These are phyloP conservation scores for Actinia equina DNA, from an alignment of 64 coral and sea anemone species.

Conservation along the genomic window DNA sequence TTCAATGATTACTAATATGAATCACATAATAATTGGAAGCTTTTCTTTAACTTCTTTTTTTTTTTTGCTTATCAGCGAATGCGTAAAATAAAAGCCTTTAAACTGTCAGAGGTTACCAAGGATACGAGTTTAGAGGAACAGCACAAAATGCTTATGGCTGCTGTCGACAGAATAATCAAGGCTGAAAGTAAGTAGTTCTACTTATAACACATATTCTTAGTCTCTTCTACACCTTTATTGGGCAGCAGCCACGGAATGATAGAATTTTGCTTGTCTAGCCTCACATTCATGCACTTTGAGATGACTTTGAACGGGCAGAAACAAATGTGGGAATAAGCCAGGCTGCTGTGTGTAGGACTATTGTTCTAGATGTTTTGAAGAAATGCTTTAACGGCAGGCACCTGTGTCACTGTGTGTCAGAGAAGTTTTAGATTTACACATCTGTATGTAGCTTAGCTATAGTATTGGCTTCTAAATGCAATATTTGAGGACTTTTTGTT, in stretches of 20 bases:
- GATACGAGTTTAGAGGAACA: constrained; percentile 51
- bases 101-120: constrained; percentile 85
- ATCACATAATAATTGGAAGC: too few species aligned
- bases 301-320: too few species aligned
- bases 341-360: too few species aligned
- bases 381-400: too few species aligned
- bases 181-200: neutral
- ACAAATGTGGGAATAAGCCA: too few species aligned
- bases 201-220: neutral
- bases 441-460: neutral
- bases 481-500: neutral
- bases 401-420: too few species aligned
- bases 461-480: neutral
- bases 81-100: constrained; percentile 95
- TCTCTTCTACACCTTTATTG: neutral
- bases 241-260: too few species aligned
- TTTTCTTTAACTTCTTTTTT: neutral
- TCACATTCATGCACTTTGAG: too few species aligned
- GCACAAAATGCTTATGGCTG: constrained; percentile 53
- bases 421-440: neutral
- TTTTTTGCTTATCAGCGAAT: constrained; percentile 72
- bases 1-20: too few species aligned
- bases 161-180: constrained; percentile 53
- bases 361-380: too few species aligned
- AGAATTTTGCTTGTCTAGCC: too few species aligned